Base-by-base conservation (phyloP, 2,797 vertebrate genomes). In the Novumbra hubbsi region DNA sequence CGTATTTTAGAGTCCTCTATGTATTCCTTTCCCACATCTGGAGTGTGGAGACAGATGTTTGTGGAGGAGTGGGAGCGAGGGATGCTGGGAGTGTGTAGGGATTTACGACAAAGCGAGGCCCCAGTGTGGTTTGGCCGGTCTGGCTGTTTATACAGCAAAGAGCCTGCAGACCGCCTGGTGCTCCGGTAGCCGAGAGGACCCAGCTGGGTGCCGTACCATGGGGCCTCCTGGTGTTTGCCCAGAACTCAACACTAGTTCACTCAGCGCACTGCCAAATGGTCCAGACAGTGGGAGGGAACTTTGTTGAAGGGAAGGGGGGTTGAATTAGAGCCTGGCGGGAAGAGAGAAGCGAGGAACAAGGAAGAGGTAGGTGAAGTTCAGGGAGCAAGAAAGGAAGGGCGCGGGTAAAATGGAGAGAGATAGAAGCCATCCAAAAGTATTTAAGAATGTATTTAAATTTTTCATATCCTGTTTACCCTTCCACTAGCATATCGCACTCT, bases 11-110 rank as follows among this genome's bases (percentile, higher is more conserved):
- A 17, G 3, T 21, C 6, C 72, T 67, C 66, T 30, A 32, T 66
- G n/a, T 17, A 21, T 67, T 19, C 12, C 50, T 24, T 21, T 19
- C 17, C 14, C 28, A 16, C n/a, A 2, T 66, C 78, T 50, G 77
- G 70, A 76, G 72, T 30, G 83, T 75, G 48, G 32, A 60, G 79
- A 81, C 89, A 91, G 89, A 81, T 91, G 91, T 88, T 30, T 91
- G 90, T 88, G 32, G 64, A 66, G 64, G 32, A 32, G 28, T 17
- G 16, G 64, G 64, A n/a, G 64, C n/a, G 32, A 30, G 17, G 64
- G 64, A 66, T 38, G 28, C 64, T 32, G 64, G 55, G 64, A 66
- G 28, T 9, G 63, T 66, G 16, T 66, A 0, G 16, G 64, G 21
- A 30, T 17, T 32, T 0, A 19, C 28, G 32, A 2, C 30, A 4